Evolutionary conservation across 2,888 invertebrate genomes (phyloP).

Genomic region (Gnatocerus cornutus): DNA sequence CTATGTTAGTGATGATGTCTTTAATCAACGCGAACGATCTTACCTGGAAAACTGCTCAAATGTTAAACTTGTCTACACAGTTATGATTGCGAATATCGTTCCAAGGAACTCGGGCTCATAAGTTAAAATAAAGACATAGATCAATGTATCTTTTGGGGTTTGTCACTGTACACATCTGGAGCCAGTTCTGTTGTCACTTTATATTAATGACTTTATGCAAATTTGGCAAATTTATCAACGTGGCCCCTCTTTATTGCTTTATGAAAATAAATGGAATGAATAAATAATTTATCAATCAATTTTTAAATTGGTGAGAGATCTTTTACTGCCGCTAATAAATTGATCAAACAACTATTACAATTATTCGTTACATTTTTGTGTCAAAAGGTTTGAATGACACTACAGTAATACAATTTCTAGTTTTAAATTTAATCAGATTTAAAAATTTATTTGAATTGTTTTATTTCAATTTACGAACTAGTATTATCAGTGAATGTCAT

Average conservation of each 20-base stretch:
- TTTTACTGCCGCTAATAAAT: too few species aligned
- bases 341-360: too few species aligned
- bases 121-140: not conserved
- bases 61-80: not conserved
- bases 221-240: not conserved
- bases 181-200: conserved; percentile 1
- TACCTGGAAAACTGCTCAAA: not conserved
- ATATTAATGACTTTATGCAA: not conserved
- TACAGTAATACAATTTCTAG: too few species aligned
- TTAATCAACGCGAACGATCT: not conserved
- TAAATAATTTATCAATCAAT: not conserved
- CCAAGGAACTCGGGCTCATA: not conserved
- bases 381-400: too few species aligned
- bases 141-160: not conserved
- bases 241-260: not conserved
- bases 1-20: not conserved
- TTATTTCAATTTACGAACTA: too few species aligned
- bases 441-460: too few species aligned
- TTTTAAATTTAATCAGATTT: too few species aligned
- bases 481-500: too few species aligned
- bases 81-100: not conserved
- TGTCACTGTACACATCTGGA: conserved; percentile 2
- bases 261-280: not conserved
- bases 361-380: too few species aligned
- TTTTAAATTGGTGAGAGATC: too few species aligned